Evolutionary conservation across 2,797 vertebrate genomes (phyloP), one percentile per base, ranked within the genome.

Genomic region (Acanthurus leucopareius): DNA sequence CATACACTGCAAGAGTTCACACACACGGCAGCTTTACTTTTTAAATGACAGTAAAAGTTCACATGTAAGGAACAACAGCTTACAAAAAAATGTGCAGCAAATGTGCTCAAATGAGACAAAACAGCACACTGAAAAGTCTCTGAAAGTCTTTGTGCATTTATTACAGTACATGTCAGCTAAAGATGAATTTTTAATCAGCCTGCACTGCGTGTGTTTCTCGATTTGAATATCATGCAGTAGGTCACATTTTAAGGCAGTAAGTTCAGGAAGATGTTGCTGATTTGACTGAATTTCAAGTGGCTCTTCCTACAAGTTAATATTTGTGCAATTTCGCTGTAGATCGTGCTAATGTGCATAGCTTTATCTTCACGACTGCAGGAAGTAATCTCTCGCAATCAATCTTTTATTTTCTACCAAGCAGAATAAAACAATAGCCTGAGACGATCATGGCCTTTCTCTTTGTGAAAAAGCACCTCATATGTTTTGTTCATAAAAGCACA

Each of bases 171-270:
- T 47, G 16, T 32, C 11, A 25, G 42, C 57, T 53, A 4, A 44
- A 57, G 20, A 67, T 64, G 2, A 58, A 69, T 53, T 32, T 80
- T 64, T 52, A 53, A 82, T 71, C 14, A 48, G 8, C 45, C 45
- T 38, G 49, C 64, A 17, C 38, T 56, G 38, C 20, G 6, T 32
- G 48, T n/a, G n/a, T 49, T 68, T 28, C 45, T 62, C 49, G 19
- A 2, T 75, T 54, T 58, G 8, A 49, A 53, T 47, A 20, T 59
- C 13, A 45, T 65, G 5, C 44, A 45, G 13, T 3, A 9, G 14
- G 42, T 20, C 14, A 28, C 3, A 44, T 38, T 69, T 47, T 9
- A 38, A 49, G 22, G 13, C 28, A 32, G 28, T 32, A 52, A 20
- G 8, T 62, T 20, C 20, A 35, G 28, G 15, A 53, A 22, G 54